phyloP scores from a whole-genome alignment of 2,888 invertebrate genomes.

The Cheilosia grossa region DNA sequence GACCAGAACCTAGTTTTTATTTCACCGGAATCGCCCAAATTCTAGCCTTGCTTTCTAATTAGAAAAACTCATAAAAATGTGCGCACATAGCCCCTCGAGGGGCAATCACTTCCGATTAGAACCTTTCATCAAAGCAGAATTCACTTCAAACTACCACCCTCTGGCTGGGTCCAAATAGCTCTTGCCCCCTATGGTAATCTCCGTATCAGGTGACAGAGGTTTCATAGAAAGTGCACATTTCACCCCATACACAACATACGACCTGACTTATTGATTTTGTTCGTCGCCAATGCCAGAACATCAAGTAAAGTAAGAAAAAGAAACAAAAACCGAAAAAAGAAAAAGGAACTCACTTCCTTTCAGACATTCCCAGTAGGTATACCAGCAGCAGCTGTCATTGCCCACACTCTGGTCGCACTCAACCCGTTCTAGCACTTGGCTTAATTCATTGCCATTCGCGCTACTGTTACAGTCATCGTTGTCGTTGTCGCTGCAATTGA shows the following conservation, averaged over 20 bases:
- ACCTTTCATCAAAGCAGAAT: too few species aligned
- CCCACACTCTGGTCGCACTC: constrained; percentile 6
- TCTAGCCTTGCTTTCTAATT: too few species aligned
- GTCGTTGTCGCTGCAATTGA: constrained; percentile 56
- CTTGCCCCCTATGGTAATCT: background rate
- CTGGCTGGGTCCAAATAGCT: too few species aligned
- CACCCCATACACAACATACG: constrained; percentile 3
- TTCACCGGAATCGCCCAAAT: too few species aligned
- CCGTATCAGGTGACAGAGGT: constrained; percentile 58
- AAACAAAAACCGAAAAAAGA: background rate
- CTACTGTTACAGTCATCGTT: constrained; percentile 30
- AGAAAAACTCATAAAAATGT: too few species aligned
- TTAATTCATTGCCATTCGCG: constrained; percentile 45
- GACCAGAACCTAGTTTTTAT: too few species aligned
- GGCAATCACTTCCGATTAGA: too few species aligned
- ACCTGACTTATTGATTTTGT: constrained; percentile 55
- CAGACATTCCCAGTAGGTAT: constrained; percentile 37
- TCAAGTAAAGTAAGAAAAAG: constrained; percentile 18
- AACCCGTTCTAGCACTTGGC: constrained; percentile 22
- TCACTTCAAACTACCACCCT: too few species aligned
- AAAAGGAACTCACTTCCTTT: constrained; percentile 46
- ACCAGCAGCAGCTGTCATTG: background rate
- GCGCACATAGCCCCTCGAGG: too few species aligned
- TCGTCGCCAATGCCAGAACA: constrained; percentile 31
- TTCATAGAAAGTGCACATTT: constrained; percentile 46